Evolutionary conservation across 92 coral and sea anemone genomes (phyloP), one percentile per base, ranked within the genome.

Genomic region (Phenganax marumi): DNA sequence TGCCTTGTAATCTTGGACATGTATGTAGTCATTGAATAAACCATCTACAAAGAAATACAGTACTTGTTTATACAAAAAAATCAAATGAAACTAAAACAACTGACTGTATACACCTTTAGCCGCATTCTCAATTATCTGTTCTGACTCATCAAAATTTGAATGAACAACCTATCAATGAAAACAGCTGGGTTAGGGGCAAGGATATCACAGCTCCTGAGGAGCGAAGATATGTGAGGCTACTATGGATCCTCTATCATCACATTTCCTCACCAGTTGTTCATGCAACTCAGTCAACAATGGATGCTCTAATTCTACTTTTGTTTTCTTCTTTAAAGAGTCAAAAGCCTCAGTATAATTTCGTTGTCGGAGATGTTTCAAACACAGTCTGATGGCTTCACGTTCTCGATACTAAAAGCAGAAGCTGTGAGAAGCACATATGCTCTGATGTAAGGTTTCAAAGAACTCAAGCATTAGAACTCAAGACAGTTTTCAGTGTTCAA

Each of bases 301-400:
- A 68, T 95, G 98, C 52, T 95, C 98, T 68, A 95, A 86, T 46
- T 89, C 85, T 33, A 95, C 91, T 76, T 90, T 89, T 2, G 98
- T 95, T 83, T 90, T 95, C 82, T 95, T 95, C 86, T 95, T 97
- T 50, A 95, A 69, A 3, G 98, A 92, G 51, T 95, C 97, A 89
- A 92, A 94, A 25, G 98, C 98, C 81, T 95, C 97, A 23, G 92
- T 87, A 81, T 91, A 95, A 88, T 95, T 95, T 76, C 93, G 93
- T 70, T 95, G 97, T 69, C 98, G 88, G 75, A 95, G 92, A 78
- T 95, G 98, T 81, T 95, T 95, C 53, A 95, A 74, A 53, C 98
- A 95, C 51, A 95, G 84, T 6, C 98, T 89, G 13, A 95, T 92
- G 18, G 98, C 98, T 80, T 95, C 95, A 63, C 92, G 88, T 79